Conservation (phyloP, 2,113 vertebrate species). For the Bufo gargarizans region DNA sequence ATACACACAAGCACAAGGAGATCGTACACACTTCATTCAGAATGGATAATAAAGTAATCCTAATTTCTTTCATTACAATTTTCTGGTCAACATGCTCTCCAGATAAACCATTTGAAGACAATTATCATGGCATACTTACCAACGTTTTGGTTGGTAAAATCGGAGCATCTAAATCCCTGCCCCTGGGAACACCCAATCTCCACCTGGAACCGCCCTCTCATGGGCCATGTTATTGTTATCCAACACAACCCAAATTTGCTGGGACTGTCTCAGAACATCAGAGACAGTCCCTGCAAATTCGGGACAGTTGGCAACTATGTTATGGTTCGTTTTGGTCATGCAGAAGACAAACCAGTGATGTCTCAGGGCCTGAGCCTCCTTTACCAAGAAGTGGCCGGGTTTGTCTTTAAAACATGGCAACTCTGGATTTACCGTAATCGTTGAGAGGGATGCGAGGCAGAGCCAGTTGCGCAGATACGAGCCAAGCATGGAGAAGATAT, state of each 20-base stretch:
- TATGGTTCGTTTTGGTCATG: not conserved
- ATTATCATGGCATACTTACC: not conserved
- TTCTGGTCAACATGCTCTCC: not conserved
- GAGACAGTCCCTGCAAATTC: no score
- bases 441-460: not conserved
- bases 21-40: not conserved
- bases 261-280: no score
- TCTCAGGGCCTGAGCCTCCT: not conserved
- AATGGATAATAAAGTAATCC: not conserved
- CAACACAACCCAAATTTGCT: no score
- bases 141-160: no score
- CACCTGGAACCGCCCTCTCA: no score
- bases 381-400: not conserved
- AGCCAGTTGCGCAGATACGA: not conserved
- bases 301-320: no score
- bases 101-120: not conserved
- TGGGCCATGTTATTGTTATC: no score
- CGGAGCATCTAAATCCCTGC: no score
- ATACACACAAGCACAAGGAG: no score
- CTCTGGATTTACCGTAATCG: not conserved
- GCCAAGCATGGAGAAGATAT: not conserved
- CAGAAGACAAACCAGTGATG: not conserved
- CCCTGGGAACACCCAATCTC: no score
- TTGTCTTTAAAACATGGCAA: not conserved
- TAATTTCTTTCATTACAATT: not conserved